Percentiles rank a stretch among this genome's conserved stretches.
Conservation (phyloP, 2,797 vertebrate species). For the Halcyon leucocephala region DNA sequence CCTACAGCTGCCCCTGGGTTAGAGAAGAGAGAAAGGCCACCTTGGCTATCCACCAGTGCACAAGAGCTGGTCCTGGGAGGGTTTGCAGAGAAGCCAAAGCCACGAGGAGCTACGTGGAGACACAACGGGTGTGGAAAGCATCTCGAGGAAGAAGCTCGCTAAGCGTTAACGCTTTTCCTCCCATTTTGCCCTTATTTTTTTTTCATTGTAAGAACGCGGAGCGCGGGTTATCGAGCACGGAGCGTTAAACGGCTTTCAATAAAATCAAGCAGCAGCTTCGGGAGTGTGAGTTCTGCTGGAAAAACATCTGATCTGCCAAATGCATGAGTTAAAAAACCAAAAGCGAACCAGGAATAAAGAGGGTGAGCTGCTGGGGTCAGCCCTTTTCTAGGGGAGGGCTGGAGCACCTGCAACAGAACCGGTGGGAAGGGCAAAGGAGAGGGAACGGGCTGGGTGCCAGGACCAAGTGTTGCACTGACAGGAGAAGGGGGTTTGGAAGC, state of each 20-base stretch:
- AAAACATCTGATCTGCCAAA: background rate
- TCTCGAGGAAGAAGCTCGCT: background rate
- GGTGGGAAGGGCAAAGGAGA: background rate
- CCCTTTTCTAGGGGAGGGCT: background rate
- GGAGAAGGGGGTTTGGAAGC: constrained; percentile 17
- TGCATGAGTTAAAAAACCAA: background rate
- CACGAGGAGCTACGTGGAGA: background rate
- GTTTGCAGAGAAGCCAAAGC: background rate
- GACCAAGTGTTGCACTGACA: constrained; percentile 23
- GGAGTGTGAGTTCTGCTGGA: background rate
- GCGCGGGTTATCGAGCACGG: accelerated
- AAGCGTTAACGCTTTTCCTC: background rate
- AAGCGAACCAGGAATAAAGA: background rate
- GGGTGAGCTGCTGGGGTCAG: background rate
- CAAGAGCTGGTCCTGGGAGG: background rate
- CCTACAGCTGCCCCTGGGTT: background rate
- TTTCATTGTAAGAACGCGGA: background rate
- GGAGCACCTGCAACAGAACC: constrained; percentile 73
- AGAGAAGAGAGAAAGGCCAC: background rate
- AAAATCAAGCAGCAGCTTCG: background rate
- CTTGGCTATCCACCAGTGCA: background rate
- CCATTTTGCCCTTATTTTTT: background rate
- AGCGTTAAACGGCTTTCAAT: background rate
- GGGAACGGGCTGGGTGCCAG: background rate
- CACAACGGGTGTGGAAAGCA: background rate